Evolutionary conservation across 2,797 vertebrate species (phyloP).

Genomic region (Dipus sagitta): DNA sequence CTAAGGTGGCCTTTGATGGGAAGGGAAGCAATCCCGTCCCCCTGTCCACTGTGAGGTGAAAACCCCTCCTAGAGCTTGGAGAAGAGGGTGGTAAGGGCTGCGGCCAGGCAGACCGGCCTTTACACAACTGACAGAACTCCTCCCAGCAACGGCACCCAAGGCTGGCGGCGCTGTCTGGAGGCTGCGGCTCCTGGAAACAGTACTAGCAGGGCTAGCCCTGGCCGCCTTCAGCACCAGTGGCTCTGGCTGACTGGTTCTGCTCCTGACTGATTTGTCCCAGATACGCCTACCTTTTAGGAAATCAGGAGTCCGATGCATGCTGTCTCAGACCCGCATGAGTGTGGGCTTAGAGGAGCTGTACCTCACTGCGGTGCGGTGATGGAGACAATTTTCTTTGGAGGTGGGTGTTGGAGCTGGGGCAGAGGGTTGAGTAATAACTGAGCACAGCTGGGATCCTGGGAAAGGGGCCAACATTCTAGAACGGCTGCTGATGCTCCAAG

Average conservation of each 20-base stretch:
- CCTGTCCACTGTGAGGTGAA: background rate
- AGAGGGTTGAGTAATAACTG: background rate
- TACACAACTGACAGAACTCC: rapidly evolving
- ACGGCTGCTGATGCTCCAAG: background rate
- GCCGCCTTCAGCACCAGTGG: rapidly evolving
- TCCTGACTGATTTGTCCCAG: background rate
- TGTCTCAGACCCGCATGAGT: background rate
- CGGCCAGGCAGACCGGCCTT: background rate
- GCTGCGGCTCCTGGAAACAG: rapidly evolving
- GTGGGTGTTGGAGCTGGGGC: rapidly evolving
- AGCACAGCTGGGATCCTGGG: background rate
- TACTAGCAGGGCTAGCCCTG: rapidly evolving
- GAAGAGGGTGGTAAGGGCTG: background rate
- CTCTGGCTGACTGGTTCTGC: background rate
- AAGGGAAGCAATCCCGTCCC: background rate
- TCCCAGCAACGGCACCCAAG: rapidly evolving
- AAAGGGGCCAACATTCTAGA: no score
- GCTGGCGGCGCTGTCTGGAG: rapidly evolving
- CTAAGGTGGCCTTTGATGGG: background rate
- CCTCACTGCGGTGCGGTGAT: background rate
- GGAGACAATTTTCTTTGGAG: background rate
- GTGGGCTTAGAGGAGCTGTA: background rate
- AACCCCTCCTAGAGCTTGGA: background rate
- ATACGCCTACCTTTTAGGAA: background rate
- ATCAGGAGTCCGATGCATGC: rapidly evolving